A percentile compares a stretch with the other conserved stretches of the same genome.
phyloP scores from a whole-genome alignment of 2,888 invertebrate genomes.

The Galeruca laticollis region DNA sequence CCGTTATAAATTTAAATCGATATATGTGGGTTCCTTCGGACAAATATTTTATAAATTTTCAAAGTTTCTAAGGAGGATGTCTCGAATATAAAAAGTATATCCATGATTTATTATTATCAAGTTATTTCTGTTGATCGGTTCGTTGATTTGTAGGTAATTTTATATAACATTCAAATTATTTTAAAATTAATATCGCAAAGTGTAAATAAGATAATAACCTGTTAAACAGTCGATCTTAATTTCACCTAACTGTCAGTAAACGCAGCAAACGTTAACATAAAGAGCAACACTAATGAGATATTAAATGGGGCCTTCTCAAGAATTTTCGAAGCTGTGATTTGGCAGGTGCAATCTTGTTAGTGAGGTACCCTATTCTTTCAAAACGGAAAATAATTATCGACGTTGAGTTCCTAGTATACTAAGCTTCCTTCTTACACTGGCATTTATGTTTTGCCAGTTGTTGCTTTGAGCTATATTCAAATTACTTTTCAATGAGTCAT shows the following conservation, averaged over 20 bases:
- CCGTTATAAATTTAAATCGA: no score
- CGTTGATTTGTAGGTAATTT: no score
- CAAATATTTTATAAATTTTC: no score
- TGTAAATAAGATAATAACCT: slow-evolving; percentile 7
- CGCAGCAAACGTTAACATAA: slow-evolving; percentile 9
- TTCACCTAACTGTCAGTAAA: slow-evolving; percentile 17
- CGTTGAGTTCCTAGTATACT: not conserved
- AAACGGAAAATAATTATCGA: not conserved
- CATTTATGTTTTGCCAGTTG: no score
- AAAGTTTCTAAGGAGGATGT: no score
- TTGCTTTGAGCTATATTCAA: no score
- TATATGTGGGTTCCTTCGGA: no score
- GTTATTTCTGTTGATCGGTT: no score
- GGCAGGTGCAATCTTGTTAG: slow-evolving; percentile 34
- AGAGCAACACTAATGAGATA: slow-evolving; percentile 9
- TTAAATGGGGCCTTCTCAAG: slow-evolving; percentile 15
- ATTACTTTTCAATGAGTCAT: no score
- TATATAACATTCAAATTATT: slow-evolving; percentile 3
- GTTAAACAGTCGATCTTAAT: not conserved
- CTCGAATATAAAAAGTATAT: no score
- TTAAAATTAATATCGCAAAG: not conserved
- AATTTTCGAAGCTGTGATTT: slow-evolving; percentile 34
- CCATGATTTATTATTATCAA: no score
- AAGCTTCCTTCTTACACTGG: no score
- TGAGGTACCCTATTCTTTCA: slow-evolving; percentile 1